Base-by-base conservation (phyloP, 2,113 vertebrate genomes). In the Ageneiosus marmoratus region DNA sequence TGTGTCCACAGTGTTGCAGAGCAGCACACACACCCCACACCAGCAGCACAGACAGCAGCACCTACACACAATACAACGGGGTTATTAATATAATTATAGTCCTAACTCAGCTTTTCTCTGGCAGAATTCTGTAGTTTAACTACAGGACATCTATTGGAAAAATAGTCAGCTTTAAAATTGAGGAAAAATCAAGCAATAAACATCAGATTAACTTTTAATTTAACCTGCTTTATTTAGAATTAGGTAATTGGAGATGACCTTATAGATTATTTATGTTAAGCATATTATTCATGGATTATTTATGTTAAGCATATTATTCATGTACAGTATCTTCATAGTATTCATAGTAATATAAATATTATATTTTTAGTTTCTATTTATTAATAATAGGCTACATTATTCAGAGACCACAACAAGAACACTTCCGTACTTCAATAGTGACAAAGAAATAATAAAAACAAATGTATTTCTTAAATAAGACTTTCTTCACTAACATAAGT, bases 11-110 rank as follows among this genome's bases (percentile, higher is more conserved):
- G 29, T 84, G 83, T 51, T 86, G 89, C 88, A 96, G 82, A 34
- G 88, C 41, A n/a, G 88, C 91, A 73, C 93, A 94, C 72, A 94
- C 0, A 0, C 84, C 48, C 92, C 95, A 96, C 67, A 93, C 92
- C 48, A 86, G 84, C 76, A 88, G 77, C 77, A 94, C 89, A 0
- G 95, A 90, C n/a, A 94, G 53, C 60, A 97, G 88, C n/a, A 97
- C 88, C 96, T 96, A 85, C 50, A 76, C 56, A 82, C 76, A 87
- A 16, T 50, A 67, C 69, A 44, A 20, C 62, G 7, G 7, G 10
- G 2, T n/a, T 50, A 13, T 27, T 48, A 46, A 11, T 29, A 27
- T 15, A 72, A 48, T 5, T 5, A 11, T 24, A 70, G 41, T 67
- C 41, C 18, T 20, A 20, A 37, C 32, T n/a, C 2, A 44, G 29